These are phyloP conservation scores for Anoplophora glabripennis DNA, from an alignment of 1,140 invertebrate species.

Conservation along the genomic window DNA sequence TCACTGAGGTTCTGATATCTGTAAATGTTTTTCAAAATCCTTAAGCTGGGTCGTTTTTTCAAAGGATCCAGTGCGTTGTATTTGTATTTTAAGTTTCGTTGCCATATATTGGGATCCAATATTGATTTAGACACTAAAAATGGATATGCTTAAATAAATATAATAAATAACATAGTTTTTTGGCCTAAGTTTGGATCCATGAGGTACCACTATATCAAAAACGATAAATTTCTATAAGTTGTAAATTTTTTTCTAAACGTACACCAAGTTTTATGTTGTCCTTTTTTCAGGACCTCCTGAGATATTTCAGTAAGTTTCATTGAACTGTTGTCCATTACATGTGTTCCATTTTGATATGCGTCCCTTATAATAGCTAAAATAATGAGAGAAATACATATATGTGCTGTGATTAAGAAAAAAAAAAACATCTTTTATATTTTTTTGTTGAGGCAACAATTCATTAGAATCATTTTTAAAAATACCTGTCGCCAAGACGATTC, in stretches of 20 bases:
- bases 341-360: slow-evolving; percentile 23
- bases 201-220: neutral
- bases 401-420: no score
- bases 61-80: slow-evolving; percentile 6
- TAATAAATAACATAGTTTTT: neutral
- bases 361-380: slow-evolving; percentile 22
- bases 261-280: slow-evolving; percentile 9
- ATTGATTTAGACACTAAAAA: slow-evolving; percentile 10
- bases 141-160: neutral
- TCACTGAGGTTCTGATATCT: neutral
- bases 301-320: slow-evolving; percentile 11
- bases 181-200: neutral
- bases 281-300: slow-evolving; percentile 17
- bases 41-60: neutral
- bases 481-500: slow-evolving; percentile 29
- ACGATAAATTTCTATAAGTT: neutral
- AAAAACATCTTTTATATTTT: no score
- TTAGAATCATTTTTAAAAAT: neutral
- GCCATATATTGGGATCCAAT: slow-evolving; percentile 22
- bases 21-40: slow-evolving; percentile 3
- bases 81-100: slow-evolving; percentile 23
- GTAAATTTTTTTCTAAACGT: neutral
- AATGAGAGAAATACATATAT: neutral
- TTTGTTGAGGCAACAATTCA: no score
- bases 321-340: slow-evolving; percentile 25